Percentiles rank a stretch among this genome's conserved stretches.
phyloP scores from a whole-genome alignment of 2,113 vertebrate genomes.

The Mus musculus region DNA sequence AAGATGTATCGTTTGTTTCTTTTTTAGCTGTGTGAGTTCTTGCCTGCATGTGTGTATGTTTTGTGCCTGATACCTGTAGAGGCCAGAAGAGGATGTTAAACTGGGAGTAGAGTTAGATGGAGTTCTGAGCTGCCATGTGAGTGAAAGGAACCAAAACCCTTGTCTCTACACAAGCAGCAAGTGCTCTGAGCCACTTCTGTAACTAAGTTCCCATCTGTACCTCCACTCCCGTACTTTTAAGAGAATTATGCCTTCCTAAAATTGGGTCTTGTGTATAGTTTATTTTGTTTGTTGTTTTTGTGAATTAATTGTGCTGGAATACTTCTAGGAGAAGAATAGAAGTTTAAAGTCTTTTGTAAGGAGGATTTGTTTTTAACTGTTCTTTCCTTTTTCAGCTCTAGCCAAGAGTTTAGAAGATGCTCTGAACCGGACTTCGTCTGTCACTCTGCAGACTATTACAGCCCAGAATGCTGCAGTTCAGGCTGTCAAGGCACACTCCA shows the following conservation, averaged over 20 bases:
- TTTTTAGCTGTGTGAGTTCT: neutral
- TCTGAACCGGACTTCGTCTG: conserved; percentile 88
- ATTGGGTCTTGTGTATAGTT: neutral
- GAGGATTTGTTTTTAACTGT: neutral
- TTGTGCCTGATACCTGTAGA: neutral
- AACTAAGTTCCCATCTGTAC: neutral
- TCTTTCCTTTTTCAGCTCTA: conserved; percentile 86
- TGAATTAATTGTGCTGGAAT: neutral
- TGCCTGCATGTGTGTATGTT: neutral
- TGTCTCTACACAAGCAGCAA: neutral
- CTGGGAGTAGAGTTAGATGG: neutral
- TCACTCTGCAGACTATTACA: conserved; percentile 92
- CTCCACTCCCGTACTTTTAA: neutral
- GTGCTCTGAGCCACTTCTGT: neutral
- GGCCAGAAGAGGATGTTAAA: neutral
- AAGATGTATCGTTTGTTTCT: neutral
- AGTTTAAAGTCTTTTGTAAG: neutral
- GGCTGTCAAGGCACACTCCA: conserved; percentile 91
- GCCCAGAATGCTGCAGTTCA: conserved; percentile 94
- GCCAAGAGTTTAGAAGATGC: conserved; percentile 90
- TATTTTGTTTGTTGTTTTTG: neutral
- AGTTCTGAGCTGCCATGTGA: neutral
- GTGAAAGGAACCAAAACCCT: neutral
- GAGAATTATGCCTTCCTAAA: conserved; percentile 17
- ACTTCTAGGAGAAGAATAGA: conserved; percentile 16